A percentile compares a stretch with the other conserved stretches of the same genome.
These are phyloP conservation scores for Crotalus viridis DNA, from an alignment of 2,113 vertebrate species.

Conservation along the genomic window DNA sequence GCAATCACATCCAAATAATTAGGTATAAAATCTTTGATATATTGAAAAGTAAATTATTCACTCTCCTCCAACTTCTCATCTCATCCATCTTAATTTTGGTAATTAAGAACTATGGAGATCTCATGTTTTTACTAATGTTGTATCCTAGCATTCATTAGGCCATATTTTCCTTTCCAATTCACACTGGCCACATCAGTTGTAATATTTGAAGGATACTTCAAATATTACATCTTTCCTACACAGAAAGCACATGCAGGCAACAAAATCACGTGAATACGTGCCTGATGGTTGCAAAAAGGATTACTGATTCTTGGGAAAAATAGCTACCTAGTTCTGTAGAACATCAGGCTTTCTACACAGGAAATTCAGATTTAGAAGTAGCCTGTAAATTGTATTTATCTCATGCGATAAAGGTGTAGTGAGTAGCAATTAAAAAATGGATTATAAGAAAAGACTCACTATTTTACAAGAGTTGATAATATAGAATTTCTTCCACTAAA, in stretches of 20 bases:
- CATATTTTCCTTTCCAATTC: background rate
- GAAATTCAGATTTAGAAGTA: background rate
- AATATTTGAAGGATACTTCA: background rate
- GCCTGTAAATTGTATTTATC: background rate
- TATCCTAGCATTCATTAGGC: background rate
- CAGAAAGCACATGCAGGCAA: background rate
- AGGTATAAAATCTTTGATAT: background rate
- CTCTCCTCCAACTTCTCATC: background rate
- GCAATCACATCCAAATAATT: background rate
- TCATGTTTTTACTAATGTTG: background rate
- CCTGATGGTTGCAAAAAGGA: background rate
- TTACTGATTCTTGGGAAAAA: background rate
- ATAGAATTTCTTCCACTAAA: conserved; percentile 48
- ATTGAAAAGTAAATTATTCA: background rate
- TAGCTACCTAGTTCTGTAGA: background rate
- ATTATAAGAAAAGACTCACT: conserved; percentile 35
- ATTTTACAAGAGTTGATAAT: conserved; percentile 56
- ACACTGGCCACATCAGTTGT: background rate
- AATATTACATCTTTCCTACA: background rate
- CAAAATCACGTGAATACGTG: background rate
- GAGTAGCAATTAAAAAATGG: conserved; percentile 31
- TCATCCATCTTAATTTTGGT: background rate
- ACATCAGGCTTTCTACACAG: background rate
- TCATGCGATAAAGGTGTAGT: background rate
- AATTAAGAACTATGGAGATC: background rate